phyloP scores from a whole-genome alignment of 1,140 invertebrate species.

The Lepidurus couesii region DNA sequence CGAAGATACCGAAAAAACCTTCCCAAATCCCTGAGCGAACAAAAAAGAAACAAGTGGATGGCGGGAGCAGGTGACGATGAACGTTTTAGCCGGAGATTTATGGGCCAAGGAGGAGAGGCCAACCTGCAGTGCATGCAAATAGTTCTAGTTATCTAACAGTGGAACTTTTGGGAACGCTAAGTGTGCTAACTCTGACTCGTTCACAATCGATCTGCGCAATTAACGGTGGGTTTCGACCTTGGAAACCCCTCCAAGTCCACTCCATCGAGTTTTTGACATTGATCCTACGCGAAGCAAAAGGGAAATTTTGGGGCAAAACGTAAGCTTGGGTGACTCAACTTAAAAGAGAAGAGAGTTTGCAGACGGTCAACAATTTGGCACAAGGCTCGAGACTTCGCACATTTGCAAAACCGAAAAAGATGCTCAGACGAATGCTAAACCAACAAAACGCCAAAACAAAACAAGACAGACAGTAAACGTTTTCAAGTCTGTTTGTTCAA shows the following conservation, averaged over 20 bases:
- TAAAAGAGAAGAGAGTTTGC: too few species aligned
- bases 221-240: background rate
- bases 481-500: background rate
- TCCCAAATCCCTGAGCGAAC: background rate
- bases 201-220: background rate
- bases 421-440: background rate
- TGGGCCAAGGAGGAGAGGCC: background rate
- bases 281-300: background rate
- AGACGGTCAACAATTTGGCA: too few species aligned
- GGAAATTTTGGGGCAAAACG: too few species aligned
- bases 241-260: background rate
- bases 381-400: too few species aligned
- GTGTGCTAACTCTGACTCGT: background rate
- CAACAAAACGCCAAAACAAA: background rate
- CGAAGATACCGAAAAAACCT: too few species aligned
- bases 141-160: background rate
- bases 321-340: too few species aligned
- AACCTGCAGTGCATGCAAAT: slow-evolving; percentile 4
- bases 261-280: background rate
- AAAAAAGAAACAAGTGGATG: background rate
- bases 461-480: slow-evolving; percentile 6
- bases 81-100: background rate
- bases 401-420: background rate
- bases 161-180: background rate
- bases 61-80: slow-evolving; percentile 2